Evolutionary conservation across 2,113 vertebrate species (phyloP).

Genomic region (Polypterus senegalus): DNA sequence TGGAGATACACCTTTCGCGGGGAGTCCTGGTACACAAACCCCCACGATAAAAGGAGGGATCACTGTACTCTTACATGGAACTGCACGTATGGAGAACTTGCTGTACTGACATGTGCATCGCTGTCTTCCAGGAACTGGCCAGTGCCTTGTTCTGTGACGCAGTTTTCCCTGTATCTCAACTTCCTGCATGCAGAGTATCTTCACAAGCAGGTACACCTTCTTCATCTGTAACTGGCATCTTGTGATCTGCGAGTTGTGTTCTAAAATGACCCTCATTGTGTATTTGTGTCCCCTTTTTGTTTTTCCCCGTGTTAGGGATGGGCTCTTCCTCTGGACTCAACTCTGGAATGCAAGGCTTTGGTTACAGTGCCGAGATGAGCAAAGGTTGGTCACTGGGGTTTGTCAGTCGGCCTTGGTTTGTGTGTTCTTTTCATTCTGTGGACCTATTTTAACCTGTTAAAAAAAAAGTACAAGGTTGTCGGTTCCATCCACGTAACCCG

Average conservation of each 20-base stretch:
- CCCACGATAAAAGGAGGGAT: no score
- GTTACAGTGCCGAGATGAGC: constrained; percentile 56
- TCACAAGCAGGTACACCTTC: constrained; percentile 31
- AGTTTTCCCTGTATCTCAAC: constrained; percentile 23
- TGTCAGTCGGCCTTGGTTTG: no score
- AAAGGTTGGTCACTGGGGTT: no score
- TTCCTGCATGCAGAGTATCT: constrained; percentile 16
- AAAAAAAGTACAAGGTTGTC: no score
- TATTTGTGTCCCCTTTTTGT: constrained; percentile 7
- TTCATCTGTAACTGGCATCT: neutral
- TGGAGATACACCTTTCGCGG: no score
- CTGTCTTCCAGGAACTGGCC: constrained; percentile 56
- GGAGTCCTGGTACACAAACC: no score
- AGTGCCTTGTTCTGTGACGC: constrained; percentile 67
- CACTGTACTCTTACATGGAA: no score
- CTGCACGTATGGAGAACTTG: fast-evolving
- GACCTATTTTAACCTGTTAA: no score
- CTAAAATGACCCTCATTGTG: neutral
- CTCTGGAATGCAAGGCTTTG: constrained; percentile 75
- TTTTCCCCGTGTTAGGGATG: constrained; percentile 58
- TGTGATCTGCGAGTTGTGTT: neutral
- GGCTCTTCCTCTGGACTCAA: constrained; percentile 55
- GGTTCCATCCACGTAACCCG: no score
- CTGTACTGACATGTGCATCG: neutral
- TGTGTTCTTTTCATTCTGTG: no score